Base-by-base conservation (phyloP, 2,113 vertebrate genomes). In the Lamprotornis superbus region DNA sequence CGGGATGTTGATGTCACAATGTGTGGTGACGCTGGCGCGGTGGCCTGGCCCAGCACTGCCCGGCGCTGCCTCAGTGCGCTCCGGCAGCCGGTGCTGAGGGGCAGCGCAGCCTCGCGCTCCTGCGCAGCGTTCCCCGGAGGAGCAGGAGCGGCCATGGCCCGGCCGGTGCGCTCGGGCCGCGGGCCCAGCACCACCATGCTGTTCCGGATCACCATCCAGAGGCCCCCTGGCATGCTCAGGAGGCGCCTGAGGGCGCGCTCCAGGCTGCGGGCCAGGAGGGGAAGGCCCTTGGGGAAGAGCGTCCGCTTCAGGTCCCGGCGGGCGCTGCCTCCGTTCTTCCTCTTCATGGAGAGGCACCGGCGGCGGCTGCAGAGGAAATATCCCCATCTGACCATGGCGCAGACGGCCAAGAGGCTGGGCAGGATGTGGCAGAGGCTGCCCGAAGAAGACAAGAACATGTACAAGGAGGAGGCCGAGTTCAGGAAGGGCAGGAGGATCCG, bases 1-100 rank as follows among this genome's bases (percentile, higher is more conserved):
- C 0, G 0, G 4, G 7, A 0, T 8, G 8, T 19, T 3, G 15
- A 44, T 1, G 74, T 78, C 84, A 70, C 74, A 79, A 13, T 0
- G 16, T 16, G 10, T 0, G 5, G 42, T 40, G 69, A 64, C n/a
- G 6, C 2, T 0, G 5, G 15, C 12, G 7, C 5, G 2, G 18
- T 1, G n/a, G 14, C 69, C 82, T 7, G 59, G 33, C 82, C n/a
- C 2, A 37, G 2, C 1, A 13, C 12, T 1, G 3, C 10, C 22
- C 11, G 1, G 3, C 49, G 6, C 23, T 1, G 20, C 22, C 42
- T 30, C 60, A 75, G 83, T 22, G 73, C 17, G 5, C 83, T 35
- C 44, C 21, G 1, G 61, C 52, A 1, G 60, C 37, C 24, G 2
- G 10, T 2, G 52, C 71, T 24, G 52, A 53, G 52, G 50, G 52